Base-by-base conservation (phyloP, 2,113 vertebrate species). In the Brachirus orientalis region DNA sequence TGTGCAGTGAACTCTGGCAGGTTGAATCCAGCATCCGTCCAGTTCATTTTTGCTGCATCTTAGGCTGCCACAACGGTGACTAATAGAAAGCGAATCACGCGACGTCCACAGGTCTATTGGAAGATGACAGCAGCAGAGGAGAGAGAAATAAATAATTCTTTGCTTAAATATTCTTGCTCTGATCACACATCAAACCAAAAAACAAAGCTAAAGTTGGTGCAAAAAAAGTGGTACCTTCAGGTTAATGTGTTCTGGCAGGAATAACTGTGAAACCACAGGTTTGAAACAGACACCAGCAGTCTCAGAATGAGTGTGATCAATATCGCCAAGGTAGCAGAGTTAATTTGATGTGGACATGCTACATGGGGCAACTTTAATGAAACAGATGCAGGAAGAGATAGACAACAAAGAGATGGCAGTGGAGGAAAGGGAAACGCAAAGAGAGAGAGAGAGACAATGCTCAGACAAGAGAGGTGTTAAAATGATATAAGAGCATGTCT, bases 401-500 rank as follows among this genome's bases (percentile, higher is more conserved):
- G 43, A 33, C 17, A 36, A 41, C 13, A 50, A 38, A 46, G n/a
- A 63, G 35, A 58, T 12, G 3, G 41, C n/a, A 38, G 54, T 18
- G 37, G 47, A 57, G 8, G 71, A 10, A 18, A 59, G 40, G 17
- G 40, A n/a, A 43, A 45, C 14, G 64, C 41, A 55, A 47, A 52
- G 58, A n/a, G n/a, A n/a, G 10, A 16, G 8, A 6, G 35, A 17
- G 47, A 51, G 44, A 28, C 52, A 19, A 55, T 20, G 52, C 44
- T 64, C 20, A 36, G 65, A 53, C n/a, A n/a, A 45, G 11, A 46
- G 13, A 59, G 48, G 37, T 19, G 44, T 13, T 67, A 16, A 58
- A 60, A 52, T 54, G 62, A 81, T 67, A 67, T 46, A 69, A 71
- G 75, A 58, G 28, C 0, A 19, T 52, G 66, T 38, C 50, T 63